Base-by-base conservation (phyloP, 2,797 vertebrate species). In the Mastacembelus armatus region DNA sequence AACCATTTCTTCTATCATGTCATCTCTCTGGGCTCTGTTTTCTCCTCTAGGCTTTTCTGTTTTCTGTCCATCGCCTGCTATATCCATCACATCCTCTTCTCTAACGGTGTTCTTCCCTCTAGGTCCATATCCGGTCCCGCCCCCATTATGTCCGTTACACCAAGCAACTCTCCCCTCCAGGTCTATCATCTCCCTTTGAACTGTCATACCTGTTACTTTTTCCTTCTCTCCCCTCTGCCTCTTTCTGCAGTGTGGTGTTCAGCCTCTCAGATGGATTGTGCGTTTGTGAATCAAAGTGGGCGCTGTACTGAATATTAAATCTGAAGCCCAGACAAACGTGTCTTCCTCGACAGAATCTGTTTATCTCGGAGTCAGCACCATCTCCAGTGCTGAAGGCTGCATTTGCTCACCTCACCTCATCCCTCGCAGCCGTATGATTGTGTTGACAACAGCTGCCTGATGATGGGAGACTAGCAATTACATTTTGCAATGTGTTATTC, bases 401-500 rank as follows among this genome's bases (percentile, higher is more conserved):
- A 22, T 85, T 83, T 56, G 77, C 79, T 82, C 73, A 81, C 77
- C 81, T 79, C 85, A 64, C 74, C 74, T 82, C 64, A 22, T 70
- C 65, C 69, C 68, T 67, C 22, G 43, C 70, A 64, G 71, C 70
- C 65, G 8, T 83, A 84, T 86, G 62, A 89, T 90, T 81, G 75
- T 80, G 85, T 87, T 86, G 83, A 85, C 80, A 86, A 82, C 85
- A 87, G 81, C 84, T 84, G 78, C 63, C 78, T 71, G 74, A 84
- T 38, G 40, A 81, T 63, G 69, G 69, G 51, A 83, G 76, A 86
- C 75, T 66, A 66, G 71, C 85, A 88, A 85, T 90, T 87, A 88
- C 80, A 71, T 86, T 71, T 67, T 63, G 66, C 72, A 50, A 71
- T 63, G 71, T 81, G 83, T 77, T 83, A 78, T 80, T 82, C 77